Conservation (phyloP, 2,113 vertebrate genomes). For the Oxygymnocypris stewartii region DNA sequence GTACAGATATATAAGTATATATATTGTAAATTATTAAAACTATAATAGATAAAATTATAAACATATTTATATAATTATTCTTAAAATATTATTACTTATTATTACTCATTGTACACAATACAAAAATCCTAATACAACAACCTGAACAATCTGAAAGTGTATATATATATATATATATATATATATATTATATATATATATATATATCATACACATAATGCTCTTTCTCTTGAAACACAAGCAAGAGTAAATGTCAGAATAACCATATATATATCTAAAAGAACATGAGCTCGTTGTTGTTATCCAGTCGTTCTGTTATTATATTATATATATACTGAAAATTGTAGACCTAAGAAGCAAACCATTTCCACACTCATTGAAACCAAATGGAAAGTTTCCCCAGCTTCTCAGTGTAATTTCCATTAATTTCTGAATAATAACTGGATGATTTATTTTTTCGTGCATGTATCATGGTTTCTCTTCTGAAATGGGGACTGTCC, state of each 20-base stretch:
- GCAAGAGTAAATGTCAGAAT: background rate
- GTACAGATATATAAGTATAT: background rate
- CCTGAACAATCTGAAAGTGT: no score
- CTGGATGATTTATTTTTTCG: conserved; percentile 5
- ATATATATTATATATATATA: no score
- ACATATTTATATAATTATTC: no score
- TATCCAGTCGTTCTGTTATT: background rate
- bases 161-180: no score
- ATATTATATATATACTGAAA: background rate
- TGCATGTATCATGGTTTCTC: conserved; percentile 1
- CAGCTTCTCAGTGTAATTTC: conserved; percentile 13
- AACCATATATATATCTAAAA: background rate
- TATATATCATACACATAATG: background rate
- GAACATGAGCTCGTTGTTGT: background rate
- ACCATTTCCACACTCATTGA: conserved; percentile 1
- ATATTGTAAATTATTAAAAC: background rate
- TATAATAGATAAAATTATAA: no score
- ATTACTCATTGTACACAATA: no score
- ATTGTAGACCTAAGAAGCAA: background rate
- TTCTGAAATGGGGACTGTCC: conserved; percentile 16
- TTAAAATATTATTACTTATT: no score
- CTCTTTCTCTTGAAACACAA: background rate
- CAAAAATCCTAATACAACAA: no score
- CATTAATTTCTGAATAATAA: background rate
- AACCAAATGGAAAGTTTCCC: background rate